Percentiles rank a stretch among this genome's conserved stretches.
Evolutionary conservation across 92 coral and sea anemone genomes (phyloP).

Genomic region (Porites lobata): DNA sequence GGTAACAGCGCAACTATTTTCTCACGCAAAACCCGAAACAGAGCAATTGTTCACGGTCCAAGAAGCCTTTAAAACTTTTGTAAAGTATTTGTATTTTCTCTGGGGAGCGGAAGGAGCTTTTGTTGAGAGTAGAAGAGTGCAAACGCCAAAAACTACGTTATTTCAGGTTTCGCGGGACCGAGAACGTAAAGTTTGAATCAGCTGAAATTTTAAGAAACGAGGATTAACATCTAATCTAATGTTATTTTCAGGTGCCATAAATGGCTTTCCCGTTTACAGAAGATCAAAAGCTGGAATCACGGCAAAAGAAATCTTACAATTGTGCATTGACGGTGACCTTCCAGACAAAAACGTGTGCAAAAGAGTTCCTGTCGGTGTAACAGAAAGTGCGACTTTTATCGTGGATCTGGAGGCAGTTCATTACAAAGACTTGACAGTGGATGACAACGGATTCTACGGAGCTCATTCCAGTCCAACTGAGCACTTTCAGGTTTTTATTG

Average conservation of each 20-base stretch:
- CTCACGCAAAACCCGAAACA: too few species aligned
- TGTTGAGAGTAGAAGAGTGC: too few species aligned
- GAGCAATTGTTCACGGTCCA: too few species aligned
- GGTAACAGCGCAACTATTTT: too few species aligned
- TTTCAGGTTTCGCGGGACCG: not conserved
- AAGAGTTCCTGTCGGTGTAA: conserved; percentile 46
- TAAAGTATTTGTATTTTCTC: too few species aligned
- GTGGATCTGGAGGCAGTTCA: conserved; percentile 56
- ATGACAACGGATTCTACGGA: conserved; percentile 63
- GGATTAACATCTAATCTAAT: not conserved
- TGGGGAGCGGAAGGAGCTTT: too few species aligned
- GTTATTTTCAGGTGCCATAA: conserved; percentile 41
- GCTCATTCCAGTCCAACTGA: conserved; percentile 70
- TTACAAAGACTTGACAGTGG: conserved; percentile 64
- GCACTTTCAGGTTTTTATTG: conserved; percentile 40
- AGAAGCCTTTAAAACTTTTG: too few species aligned
- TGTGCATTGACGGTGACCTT: conserved; percentile 52
- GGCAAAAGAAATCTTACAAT: conserved; percentile 45
- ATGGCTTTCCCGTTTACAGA: conserved; percentile 67
- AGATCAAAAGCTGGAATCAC: conserved; percentile 35
- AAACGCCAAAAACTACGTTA: not conserved
- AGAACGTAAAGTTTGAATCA: not conserved
- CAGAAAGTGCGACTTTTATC: conserved; percentile 37
- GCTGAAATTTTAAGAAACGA: not conserved
- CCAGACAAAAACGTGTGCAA: conserved; percentile 39